Base-by-base conservation (phyloP, 1,140 invertebrate genomes). In the Oreohelix idahoensis region DNA sequence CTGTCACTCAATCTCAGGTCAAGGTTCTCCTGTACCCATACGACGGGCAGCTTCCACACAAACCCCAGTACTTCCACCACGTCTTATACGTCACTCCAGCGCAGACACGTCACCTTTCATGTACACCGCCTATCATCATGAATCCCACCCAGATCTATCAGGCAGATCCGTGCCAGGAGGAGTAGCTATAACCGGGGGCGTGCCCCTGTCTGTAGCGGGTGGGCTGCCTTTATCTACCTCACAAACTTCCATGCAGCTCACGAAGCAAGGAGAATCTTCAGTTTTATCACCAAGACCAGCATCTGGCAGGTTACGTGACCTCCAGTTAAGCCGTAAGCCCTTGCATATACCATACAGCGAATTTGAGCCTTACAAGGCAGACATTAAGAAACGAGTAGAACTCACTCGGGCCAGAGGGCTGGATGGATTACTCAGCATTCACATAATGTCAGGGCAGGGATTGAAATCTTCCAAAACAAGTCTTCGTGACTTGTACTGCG, bases 401-500 rank as follows among this genome's bases (percentile, higher is more conserved):
- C 84, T 88, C n/a, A 88, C 88, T 45, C 85, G 87, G 69, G 94
- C 94, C 51, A 88, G 88, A 76, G 96, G 96, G 0, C 95, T 97
- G 38, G 97, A 97, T 83, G 97, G 97, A 11, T 95, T 98, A 93
- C 93, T 98, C 0, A 97, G 96, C 95, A 96, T 98, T 13, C 97
- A 98, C 91, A 93, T 99, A 53, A 93, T 98, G 38, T 97, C 97
- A 5, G 97, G 97, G 4, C 95, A 97, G 81, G 97, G 97, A 29
- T 94, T 98, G 35, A 95, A 97, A 87, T 95, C 96, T 23, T 95
- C 96, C 89, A 92, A 78, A 89, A 91, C 90, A 75, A 89, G 89
- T 32, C 81, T 91, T 78, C 93, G 97, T 84, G 98, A 99, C 93
- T 94, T 99, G 36, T 99, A 99, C 90, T 99, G 98, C 91, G 98